A percentile compares a stretch with the other conserved stretches of the same genome.
These are phyloP conservation scores for Megaceryle maxima DNA, from an alignment of 2,113 vertebrate genomes.

Conservation along the genomic window DNA sequence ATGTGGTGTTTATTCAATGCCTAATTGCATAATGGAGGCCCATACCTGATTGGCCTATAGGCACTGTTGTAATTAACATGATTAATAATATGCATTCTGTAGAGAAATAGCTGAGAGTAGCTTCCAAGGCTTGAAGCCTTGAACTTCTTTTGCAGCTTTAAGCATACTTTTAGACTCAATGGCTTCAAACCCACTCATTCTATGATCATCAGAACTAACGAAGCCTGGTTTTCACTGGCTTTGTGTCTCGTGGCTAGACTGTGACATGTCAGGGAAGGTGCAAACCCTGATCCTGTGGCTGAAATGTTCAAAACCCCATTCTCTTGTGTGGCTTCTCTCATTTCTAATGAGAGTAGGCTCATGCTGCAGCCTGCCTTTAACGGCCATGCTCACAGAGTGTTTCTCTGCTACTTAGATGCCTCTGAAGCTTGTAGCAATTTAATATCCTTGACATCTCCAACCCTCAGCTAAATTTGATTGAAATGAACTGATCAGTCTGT, in stretches of 20 bases:
- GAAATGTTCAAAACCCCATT: neutral
- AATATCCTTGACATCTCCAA: conserved; percentile 32
- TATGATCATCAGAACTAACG: neutral
- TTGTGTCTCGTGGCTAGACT: neutral
- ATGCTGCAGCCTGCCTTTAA: neutral
- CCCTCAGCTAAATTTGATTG: conserved; percentile 34
- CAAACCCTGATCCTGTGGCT: neutral
- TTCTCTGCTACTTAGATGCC: neutral
- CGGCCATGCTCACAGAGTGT: neutral
- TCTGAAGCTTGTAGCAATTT: neutral
- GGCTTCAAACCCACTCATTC: neutral
- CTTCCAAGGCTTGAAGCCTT: neutral
- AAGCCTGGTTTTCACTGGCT: neutral
- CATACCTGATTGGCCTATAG: neutral
- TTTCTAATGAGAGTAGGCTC: neutral
- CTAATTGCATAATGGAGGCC: neutral
- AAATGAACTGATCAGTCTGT: conserved; percentile 36
- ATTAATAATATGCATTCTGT: neutral
- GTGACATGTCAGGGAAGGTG: neutral
- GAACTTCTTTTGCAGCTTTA: neutral
- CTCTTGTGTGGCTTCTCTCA: neutral
- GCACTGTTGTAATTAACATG: neutral
- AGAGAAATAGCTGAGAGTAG: neutral
- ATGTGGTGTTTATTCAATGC: neutral
- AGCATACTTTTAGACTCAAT: neutral